phyloP scores from a whole-genome alignment of 2,888 invertebrate species.

The Himalopsyche kuldschensis region DNA sequence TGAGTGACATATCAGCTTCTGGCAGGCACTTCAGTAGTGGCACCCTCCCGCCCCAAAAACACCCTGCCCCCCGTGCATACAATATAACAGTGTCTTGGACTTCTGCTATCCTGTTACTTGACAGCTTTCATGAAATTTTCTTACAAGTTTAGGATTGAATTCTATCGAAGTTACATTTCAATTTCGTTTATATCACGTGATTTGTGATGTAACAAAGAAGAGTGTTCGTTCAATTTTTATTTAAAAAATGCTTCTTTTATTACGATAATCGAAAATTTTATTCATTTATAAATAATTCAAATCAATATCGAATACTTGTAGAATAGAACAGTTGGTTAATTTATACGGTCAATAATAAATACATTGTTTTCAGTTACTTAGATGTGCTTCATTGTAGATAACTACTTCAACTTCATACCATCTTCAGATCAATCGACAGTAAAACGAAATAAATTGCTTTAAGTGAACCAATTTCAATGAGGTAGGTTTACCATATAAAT shows the following conservation, averaged over 20 bases:
- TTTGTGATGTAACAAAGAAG: not conserved
- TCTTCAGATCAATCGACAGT: no score
- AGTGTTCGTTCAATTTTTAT: not conserved
- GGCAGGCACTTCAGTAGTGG: constrained; percentile 18
- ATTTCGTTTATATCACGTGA: not conserved
- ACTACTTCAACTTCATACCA: no score
- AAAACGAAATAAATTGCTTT: no score
- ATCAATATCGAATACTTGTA: no score
- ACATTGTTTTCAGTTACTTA: no score
- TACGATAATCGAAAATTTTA: no score
- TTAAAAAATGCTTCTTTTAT: not conserved
- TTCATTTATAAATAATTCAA: no score
- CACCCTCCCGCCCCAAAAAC: constrained; percentile 1
- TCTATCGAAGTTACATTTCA: not conserved
- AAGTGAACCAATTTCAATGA: no score
- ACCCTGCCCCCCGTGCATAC: not conserved
- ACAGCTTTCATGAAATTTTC: not conserved
- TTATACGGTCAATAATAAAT: no score
- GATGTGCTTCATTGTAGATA: no score
- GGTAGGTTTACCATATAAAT: no score
- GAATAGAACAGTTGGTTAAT: no score
- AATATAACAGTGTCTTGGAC: not conserved
- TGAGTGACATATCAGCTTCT: constrained; percentile 38
- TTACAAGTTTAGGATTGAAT: not conserved
- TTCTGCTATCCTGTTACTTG: not conserved